Conservation (phyloP, 2,113 vertebrate species). For the Xiphias gladius region DNA sequence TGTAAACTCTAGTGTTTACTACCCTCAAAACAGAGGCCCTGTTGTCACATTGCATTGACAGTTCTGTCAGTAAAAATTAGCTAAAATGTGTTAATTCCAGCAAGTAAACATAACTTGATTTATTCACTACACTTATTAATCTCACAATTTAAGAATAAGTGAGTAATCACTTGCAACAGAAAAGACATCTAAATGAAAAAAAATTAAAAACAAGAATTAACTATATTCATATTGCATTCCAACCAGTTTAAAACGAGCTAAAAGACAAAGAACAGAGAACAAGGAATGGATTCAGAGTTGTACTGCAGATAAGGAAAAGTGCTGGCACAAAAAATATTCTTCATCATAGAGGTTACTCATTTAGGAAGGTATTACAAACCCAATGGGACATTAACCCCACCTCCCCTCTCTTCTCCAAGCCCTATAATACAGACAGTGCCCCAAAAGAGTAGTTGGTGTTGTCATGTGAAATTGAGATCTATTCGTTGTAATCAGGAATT, state of each 20-base stretch:
- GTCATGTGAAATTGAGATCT: conserved; percentile 81
- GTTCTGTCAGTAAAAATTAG: not conserved
- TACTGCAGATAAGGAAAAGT: conserved; percentile 26
- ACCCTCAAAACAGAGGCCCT: not conserved
- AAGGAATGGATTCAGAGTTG: conserved; percentile 8
- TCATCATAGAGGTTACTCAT: conserved; percentile 50
- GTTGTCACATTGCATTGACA: conserved; percentile 16
- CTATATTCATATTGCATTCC: not conserved
- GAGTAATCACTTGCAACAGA: not conserved
- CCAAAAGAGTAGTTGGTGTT: conserved; percentile 73
- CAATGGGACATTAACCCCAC: conserved; percentile 61
- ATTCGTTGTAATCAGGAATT: conserved; percentile 78
- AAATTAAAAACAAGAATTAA: not conserved
- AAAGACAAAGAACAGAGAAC: not conserved
- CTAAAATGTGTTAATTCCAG: conserved; percentile 3
- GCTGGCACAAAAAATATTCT: conserved; percentile 52
- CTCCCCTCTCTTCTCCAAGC: conserved; percentile 42
- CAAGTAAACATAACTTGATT: not conserved
- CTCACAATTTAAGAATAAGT: not conserved
- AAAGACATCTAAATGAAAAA: not conserved
- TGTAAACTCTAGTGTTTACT: conserved; percentile 6
- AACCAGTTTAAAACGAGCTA: not conserved
- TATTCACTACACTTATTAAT: not conserved
- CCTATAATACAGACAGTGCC: conserved; percentile 64
- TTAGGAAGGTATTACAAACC: conserved; percentile 57